phyloP scores from a whole-genome alignment of 2,888 invertebrate species.

The Parnassius glacialis region DNA sequence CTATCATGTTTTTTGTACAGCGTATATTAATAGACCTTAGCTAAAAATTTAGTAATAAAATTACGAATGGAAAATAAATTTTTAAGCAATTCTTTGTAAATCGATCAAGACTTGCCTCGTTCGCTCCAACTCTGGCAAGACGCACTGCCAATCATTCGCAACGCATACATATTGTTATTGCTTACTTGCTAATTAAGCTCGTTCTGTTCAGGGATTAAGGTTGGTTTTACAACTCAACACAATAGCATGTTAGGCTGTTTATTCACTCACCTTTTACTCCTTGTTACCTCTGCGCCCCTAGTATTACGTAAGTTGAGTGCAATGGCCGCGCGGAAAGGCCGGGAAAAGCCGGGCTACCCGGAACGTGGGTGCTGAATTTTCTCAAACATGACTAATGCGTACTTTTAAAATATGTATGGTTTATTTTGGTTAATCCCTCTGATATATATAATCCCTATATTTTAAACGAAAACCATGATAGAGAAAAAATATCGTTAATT shows the following conservation, averaged over 20 bases:
- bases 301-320: slow-evolving; percentile 76
- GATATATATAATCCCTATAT: no score
- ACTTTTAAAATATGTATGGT: background rate
- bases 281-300: slow-evolving; percentile 70
- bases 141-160: slow-evolving; percentile 67
- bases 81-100: slow-evolving; percentile 41
- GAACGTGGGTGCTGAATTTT: slow-evolving; percentile 41
- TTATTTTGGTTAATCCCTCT: background rate
- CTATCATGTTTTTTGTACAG: no score
- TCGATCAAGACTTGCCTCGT: slow-evolving; percentile 63
- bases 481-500: no score
- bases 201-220: slow-evolving; percentile 50
- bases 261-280: slow-evolving; percentile 51
- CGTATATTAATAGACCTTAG: no score
- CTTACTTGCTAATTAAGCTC: slow-evolving; percentile 46
- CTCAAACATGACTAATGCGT: slow-evolving; percentile 27
- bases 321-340: slow-evolving; percentile 72
- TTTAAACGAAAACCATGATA: no score
- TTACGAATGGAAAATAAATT: no score
- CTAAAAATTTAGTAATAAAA: no score
- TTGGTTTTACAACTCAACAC: slow-evolving; percentile 42
- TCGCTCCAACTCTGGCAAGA: slow-evolving; percentile 46
- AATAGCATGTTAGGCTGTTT: slow-evolving; percentile 41
- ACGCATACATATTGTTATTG: slow-evolving; percentile 46
- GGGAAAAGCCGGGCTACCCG: slow-evolving; percentile 46